These are phyloP conservation scores for Trissolcus japonicus DNA, from an alignment of 2,888 invertebrate species.

Conservation along the genomic window DNA sequence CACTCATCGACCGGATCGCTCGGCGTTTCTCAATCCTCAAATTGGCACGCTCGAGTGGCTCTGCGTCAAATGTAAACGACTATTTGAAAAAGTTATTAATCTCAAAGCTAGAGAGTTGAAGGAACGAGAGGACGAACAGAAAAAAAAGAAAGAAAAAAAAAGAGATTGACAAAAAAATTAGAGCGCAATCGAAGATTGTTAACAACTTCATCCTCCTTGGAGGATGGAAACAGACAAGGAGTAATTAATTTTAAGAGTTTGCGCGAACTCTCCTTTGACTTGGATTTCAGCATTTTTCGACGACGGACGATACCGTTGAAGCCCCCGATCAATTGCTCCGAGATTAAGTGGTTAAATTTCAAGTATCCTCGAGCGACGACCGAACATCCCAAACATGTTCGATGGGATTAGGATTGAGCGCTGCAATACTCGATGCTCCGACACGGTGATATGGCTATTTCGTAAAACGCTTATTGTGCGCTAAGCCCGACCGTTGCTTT, in stretches of 20 bases:
- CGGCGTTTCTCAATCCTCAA: neutral
- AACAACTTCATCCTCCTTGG: conserved; percentile 6
- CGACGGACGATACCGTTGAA: conserved; percentile 5
- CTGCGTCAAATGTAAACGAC: neutral
- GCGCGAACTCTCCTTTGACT: conserved; percentile 14
- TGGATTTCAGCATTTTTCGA: conserved; percentile 4
- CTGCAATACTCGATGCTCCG: conserved; percentile 37
- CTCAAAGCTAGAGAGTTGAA: conserved; percentile 2
- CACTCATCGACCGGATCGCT: too few species aligned
- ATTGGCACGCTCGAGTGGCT: neutral
- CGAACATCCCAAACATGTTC: conserved; percentile 50
- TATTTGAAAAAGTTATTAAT: conserved; percentile 19
- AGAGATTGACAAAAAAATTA: neutral
- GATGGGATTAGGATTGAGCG: conserved; percentile 46
- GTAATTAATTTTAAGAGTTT: conserved; percentile 30
- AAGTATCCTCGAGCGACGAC: conserved; percentile 34
- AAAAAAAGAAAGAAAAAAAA: neutral
- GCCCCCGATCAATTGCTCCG: conserved; percentile 26
- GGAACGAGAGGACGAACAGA: too few species aligned
- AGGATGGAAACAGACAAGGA: conserved; percentile 8
- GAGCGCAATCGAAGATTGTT: conserved; percentile 16
- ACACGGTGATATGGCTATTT: conserved; percentile 43
- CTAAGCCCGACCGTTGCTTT: conserved; percentile 39
- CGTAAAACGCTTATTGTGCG: conserved; percentile 49
- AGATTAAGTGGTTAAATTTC: conserved; percentile 50